A percentile compares a stretch with the other conserved stretches of the same genome.
Conservation (phyloP, 1,140 invertebrate genomes). For the Trigoniulus corallinus region DNA sequence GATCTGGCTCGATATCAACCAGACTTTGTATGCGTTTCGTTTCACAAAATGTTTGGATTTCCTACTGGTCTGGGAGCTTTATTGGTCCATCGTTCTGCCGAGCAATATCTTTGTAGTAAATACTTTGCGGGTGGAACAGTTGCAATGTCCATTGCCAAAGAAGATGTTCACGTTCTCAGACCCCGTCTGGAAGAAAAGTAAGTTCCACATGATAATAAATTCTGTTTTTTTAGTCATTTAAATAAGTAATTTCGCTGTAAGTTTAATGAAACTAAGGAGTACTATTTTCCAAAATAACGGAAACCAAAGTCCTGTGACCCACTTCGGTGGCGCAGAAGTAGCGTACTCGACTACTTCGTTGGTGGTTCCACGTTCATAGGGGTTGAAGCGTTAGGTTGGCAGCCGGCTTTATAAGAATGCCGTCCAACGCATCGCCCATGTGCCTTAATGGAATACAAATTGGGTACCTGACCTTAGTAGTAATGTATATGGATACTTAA, state of each 20-base stretch:
- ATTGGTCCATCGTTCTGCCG: slow-evolving; percentile 51
- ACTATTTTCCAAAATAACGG: no score
- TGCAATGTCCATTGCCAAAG: slow-evolving; percentile 50
- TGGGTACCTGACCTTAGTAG: no score
- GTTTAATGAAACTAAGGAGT: no score
- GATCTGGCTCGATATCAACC: slow-evolving; percentile 53
- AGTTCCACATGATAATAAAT: slow-evolving; percentile 9
- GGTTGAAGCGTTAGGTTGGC: no score
- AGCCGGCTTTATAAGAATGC: no score
- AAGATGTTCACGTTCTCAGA: slow-evolving; percentile 49
- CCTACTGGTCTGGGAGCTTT: slow-evolving; percentile 77
- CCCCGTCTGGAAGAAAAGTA: slow-evolving; percentile 50
- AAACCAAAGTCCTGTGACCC: no score
- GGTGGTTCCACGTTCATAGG: no score
- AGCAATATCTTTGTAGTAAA: slow-evolving; percentile 41
- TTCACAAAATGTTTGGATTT: slow-evolving; percentile 97
- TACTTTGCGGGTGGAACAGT: slow-evolving; percentile 91
- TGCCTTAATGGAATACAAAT: no score
- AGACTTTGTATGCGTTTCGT: slow-evolving; percentile 82
- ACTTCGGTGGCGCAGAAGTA: no score
- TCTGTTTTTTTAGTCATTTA: slow-evolving; percentile 5
- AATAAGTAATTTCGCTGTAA: slow-evolving; percentile 1
- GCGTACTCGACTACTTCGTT: no score
- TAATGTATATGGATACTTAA: no score
- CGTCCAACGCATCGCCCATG: no score